phyloP scores from a whole-genome alignment of 2,113 vertebrate species.

The Leptodactylus fuscus region DNA sequence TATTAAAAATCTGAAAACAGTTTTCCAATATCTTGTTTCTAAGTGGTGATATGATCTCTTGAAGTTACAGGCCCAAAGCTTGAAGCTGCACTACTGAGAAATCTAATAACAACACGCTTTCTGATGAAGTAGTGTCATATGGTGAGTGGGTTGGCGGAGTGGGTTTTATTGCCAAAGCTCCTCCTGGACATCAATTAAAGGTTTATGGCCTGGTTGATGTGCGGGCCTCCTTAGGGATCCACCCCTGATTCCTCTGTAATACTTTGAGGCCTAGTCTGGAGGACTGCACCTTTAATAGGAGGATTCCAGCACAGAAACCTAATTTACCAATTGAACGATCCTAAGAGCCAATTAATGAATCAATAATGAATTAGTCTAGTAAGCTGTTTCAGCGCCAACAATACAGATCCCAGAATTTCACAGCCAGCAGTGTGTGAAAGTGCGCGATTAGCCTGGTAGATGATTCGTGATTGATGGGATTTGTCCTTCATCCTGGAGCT shows the following conservation, averaged over 20 bases:
- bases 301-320: conserved; percentile 45
- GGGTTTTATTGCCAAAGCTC: too few species aligned
- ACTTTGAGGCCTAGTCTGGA: background rate
- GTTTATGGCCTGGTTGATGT: too few species aligned
- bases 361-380: conserved; percentile 58
- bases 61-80: background rate
- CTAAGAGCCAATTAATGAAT: conserved; percentile 59
- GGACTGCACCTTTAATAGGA: background rate
- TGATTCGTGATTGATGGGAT: conserved; percentile 21
- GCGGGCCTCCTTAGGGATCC: background rate
- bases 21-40: background rate
- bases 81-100: background rate
- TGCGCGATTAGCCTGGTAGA: conserved; percentile 27
- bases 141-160: too few species aligned
- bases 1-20: background rate
- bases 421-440: conserved; percentile 54
- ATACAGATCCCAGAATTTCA: conserved; percentile 53
- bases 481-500: conserved; percentile 15
- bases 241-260: background rate
- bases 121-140: background rate
- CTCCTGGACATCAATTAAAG: too few species aligned
- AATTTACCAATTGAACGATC: conserved; percentile 58
- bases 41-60: background rate
- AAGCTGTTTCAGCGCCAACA: conserved; percentile 44
- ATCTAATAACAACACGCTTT: background rate